Conservation (phyloP, 2,113 vertebrate species). For the Microcebus tavaratra region DNA sequence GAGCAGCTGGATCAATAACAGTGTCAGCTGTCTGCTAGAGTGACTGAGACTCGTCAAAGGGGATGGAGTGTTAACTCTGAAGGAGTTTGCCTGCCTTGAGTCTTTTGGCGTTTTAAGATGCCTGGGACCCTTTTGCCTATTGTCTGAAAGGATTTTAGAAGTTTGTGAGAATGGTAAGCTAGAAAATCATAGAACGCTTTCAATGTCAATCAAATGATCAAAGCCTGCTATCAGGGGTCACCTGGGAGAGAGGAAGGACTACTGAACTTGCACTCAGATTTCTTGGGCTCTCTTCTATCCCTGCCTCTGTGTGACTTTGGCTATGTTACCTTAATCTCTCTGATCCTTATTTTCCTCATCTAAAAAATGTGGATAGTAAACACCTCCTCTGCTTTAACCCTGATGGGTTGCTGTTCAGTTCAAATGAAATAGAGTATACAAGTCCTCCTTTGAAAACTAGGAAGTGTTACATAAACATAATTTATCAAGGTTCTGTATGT, state of each 20-base stretch:
- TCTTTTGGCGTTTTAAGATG: not conserved
- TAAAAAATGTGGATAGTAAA: conserved; percentile 7
- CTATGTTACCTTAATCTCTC: not conserved
- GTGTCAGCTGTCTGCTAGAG: not conserved
- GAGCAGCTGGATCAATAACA: too few relatives aligned
- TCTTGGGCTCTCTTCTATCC: not conserved
- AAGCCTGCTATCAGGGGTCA: not conserved
- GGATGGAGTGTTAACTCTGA: not conserved
- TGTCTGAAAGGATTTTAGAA: not conserved
- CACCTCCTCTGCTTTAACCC: not conserved
- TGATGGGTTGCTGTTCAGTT: not conserved
- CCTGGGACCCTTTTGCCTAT: not conserved
- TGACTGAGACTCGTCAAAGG: not conserved
- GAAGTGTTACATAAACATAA: not conserved
- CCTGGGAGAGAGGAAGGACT: not conserved
- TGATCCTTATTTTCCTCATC: not conserved
- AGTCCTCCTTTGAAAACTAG: not conserved
- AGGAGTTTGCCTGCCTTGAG: not conserved
- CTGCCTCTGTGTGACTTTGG: not conserved
- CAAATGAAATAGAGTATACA: not conserved
- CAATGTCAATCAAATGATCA: not conserved
- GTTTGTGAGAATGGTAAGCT: not conserved
- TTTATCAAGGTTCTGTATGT: not conserved
- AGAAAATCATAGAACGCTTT: not conserved
- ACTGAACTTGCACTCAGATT: not conserved